A percentile compares a stretch with the other conserved stretches of the same genome.
Conservation (phyloP, 2,888 invertebrate species). For the Aleiodes alternator region DNA sequence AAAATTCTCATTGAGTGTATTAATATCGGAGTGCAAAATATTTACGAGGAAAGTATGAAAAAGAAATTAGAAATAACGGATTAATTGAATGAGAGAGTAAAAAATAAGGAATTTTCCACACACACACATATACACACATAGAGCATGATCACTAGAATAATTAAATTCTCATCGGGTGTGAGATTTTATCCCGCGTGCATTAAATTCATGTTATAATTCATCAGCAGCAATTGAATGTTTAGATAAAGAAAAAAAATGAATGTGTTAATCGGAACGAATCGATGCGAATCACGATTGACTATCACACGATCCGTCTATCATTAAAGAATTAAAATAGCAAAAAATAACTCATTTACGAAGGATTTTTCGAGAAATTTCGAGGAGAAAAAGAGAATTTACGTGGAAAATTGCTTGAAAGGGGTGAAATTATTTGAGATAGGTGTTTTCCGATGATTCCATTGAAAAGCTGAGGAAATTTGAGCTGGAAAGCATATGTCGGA, state of each 20-base stretch:
- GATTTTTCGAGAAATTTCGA: too few species aligned
- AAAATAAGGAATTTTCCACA: conserved; percentile 9
- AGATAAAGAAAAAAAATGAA: conserved; percentile 32
- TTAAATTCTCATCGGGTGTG: conserved; percentile 35
- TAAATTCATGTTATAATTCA: neutral
- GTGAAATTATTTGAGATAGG: too few species aligned
- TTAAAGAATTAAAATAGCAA: too few species aligned
- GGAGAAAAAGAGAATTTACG: too few species aligned
- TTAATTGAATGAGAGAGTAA: neutral
- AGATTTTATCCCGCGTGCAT: neutral
- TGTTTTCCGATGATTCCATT: too few species aligned
- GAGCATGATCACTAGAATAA: conserved; percentile 40
- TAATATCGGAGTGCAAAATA: neutral
- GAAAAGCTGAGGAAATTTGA: too few species aligned
- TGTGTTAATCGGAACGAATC: conserved; percentile 54
- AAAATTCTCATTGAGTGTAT: conserved; percentile 36
- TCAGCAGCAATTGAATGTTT: conserved; percentile 27
- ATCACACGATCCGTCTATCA: neutral
- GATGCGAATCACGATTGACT: conserved; percentile 45
- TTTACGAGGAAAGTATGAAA: neutral
- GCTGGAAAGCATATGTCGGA: too few species aligned
- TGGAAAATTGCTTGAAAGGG: too few species aligned
- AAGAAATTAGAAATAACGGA: conserved; percentile 7
- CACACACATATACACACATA: neutral
- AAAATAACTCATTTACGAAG: too few species aligned